Evolutionary conservation across 1,140 invertebrate species (phyloP).

Genomic region (Mactra quadrangularis): DNA sequence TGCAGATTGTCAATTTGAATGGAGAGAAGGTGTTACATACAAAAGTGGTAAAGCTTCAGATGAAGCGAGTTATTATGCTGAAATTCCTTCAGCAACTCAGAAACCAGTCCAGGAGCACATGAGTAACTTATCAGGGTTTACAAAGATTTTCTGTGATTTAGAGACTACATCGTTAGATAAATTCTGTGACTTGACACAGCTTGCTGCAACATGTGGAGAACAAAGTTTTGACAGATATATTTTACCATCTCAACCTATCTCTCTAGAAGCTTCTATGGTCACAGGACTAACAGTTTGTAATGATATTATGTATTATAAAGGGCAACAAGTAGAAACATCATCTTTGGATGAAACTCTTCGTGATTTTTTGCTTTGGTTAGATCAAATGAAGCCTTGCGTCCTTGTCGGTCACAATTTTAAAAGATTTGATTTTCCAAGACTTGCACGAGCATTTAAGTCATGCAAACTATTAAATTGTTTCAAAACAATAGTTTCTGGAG

Average conservation of each 20-base stretch:
- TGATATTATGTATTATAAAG: neutral
- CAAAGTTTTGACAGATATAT: slow-evolving; percentile 7
- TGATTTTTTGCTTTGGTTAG: neutral
- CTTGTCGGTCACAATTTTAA: slow-evolving; percentile 18
- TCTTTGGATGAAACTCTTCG: neutral
- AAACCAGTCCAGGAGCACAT: neutral
- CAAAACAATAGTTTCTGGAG: neutral
- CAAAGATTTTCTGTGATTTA: slow-evolving; percentile 6
- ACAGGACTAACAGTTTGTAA: neutral
- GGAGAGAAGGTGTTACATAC: slow-evolving; percentile 13
- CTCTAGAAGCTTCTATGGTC: neutral
- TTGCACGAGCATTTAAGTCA: neutral
- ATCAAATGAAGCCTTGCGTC: neutral
- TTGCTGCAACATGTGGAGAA: neutral
- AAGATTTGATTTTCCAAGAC: slow-evolving; percentile 7
- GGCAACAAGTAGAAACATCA: neutral
- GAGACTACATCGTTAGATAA: slow-evolving; percentile 5
- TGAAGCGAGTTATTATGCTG: neutral
- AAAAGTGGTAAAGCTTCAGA: neutral
- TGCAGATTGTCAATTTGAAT: neutral
- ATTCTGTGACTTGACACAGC: neutral
- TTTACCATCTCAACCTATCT: neutral
- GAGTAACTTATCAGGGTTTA: neutral
- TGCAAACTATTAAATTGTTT: neutral
- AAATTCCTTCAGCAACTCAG: neutral